Percentiles rank a stretch among this genome's conserved stretches.
Conservation (phyloP, 2,888 invertebrate species). For the Lydus trimaculatus region DNA sequence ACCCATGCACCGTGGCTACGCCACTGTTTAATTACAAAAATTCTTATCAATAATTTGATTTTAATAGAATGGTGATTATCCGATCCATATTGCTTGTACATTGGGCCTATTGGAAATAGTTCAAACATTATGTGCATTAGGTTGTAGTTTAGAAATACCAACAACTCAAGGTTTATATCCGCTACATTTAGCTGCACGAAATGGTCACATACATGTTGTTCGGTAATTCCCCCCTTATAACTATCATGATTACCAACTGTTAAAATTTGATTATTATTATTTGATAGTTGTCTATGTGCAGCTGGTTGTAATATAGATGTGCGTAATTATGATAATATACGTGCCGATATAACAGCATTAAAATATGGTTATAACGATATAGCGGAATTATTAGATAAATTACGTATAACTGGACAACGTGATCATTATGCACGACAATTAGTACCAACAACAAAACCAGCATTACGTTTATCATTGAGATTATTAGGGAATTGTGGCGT, state of each 20-base stretch:
- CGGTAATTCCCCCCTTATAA: constrained; percentile 56
- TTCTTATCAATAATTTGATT: too few relatives aligned
- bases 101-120: constrained; percentile 65
- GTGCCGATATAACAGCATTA: constrained; percentile 79
- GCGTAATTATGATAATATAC: constrained; percentile 73
- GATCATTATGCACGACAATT: constrained; percentile 65
- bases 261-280: constrained; percentile 8
- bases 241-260: neutral
- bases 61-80: constrained; percentile 67
- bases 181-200: constrained; percentile 74
- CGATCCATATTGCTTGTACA: constrained; percentile 67
- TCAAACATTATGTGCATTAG: constrained; percentile 67
- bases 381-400: constrained; percentile 70
- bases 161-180: constrained; percentile 70
- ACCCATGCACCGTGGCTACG: too few relatives aligned
- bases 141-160: constrained; percentile 68
- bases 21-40: too few relatives aligned
- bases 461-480: constrained; percentile 71
- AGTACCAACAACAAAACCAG: constrained; percentile 65
- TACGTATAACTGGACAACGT: constrained; percentile 66
- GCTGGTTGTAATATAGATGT: constrained; percentile 75
- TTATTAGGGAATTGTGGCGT: constrained; percentile 75
- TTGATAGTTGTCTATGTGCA: constrained; percentile 70
- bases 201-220: constrained; percentile 75
- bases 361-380: constrained; percentile 76